phyloP scores from a whole-genome alignment of 2,888 invertebrate genomes.

The Carterocephalus palaemon region DNA sequence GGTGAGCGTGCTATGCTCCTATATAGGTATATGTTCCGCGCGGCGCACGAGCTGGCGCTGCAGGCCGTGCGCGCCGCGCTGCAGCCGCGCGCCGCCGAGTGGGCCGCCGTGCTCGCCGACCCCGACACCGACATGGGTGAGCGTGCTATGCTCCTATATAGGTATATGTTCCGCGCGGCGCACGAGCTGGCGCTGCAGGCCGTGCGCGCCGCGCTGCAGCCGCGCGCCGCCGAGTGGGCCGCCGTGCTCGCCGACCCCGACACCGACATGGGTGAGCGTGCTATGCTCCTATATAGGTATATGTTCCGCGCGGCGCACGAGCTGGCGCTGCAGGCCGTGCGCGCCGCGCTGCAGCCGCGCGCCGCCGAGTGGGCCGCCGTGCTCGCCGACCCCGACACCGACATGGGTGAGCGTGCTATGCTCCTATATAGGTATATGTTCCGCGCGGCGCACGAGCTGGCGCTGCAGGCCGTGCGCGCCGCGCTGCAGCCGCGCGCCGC shows the following conservation, averaged over 20 bases:
- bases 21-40: too few relatives aligned
- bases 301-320: too few relatives aligned
- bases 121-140: conserved; percentile 42
- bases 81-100: conserved; percentile 43
- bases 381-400: conserved; percentile 43
- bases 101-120: conserved; percentile 51
- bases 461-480: conserved; percentile 45
- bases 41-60: conserved; percentile 46
- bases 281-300: too few relatives aligned
- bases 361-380: conserved; percentile 51
- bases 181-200: conserved; percentile 46
- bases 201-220: conserved; percentile 48
- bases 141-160: too few relatives aligned
- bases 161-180: too few relatives aligned
- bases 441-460: conserved; percentile 48
- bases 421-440: too few relatives aligned
- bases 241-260: conserved; percentile 44
- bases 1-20: too few relatives aligned
- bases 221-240: conserved; percentile 51
- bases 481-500: conserved; percentile 44
- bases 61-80: conserved; percentile 49
- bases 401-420: conserved; percentile 42
- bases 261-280: conserved; percentile 39
- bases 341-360: conserved; percentile 48
- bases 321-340: conserved; percentile 43